phyloP scores from a whole-genome alignment of 2,113 vertebrate genomes.

The Dasypus novemcinctus region DNA sequence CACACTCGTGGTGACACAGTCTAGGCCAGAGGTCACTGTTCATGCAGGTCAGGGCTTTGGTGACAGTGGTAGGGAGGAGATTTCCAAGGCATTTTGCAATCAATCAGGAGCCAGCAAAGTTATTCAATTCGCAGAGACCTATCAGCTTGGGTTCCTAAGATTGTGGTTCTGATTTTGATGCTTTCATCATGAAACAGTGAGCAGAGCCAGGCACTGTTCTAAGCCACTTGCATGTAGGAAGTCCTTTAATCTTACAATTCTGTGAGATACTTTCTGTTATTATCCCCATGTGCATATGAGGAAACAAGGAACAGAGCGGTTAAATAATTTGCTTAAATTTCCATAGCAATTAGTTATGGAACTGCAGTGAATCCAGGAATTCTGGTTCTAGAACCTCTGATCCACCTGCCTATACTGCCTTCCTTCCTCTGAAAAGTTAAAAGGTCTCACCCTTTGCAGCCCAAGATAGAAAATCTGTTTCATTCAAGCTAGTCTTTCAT shows the following conservation, averaged over 20 bases:
- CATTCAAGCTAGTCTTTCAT: background rate
- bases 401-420: background rate
- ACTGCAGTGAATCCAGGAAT: background rate
- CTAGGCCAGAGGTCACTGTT: background rate
- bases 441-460: background rate
- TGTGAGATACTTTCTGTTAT: background rate
- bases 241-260: background rate
- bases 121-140: background rate
- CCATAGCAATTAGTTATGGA: background rate
- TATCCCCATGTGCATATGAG: background rate
- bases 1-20: background rate
- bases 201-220: background rate
- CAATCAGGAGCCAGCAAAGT: background rate
- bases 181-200: background rate
- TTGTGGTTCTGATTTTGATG: background rate
- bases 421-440: background rate
- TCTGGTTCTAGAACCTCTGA: background rate
- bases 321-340: background rate
- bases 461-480: background rate
- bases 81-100: background rate
- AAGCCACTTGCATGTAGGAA: fast-evolving
- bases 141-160: background rate
- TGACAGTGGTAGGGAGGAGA: background rate
- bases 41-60: slow-evolving; percentile 1
- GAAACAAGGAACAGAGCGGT: background rate